Conservation (phyloP, 1,140 invertebrate genomes). For the Anastrepha obliqua region DNA sequence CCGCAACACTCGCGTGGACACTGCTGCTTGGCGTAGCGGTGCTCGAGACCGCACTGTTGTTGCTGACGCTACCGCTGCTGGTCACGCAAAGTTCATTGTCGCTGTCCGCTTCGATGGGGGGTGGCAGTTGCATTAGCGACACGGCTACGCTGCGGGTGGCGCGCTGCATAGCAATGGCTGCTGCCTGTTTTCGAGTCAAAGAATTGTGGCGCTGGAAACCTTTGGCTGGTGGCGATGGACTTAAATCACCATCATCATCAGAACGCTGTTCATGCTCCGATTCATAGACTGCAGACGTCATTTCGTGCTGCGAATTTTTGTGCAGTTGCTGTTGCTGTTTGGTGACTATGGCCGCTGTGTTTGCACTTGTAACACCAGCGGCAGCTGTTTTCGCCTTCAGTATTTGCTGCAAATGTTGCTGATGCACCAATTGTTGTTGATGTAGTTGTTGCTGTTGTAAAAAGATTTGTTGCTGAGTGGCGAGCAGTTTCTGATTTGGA, state of each 20-base stretch:
- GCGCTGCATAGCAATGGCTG: slow-evolving; percentile 75
- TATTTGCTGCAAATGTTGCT: slow-evolving; percentile 71
- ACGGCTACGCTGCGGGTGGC: slow-evolving; percentile 77
- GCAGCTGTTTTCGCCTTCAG: slow-evolving; percentile 70
- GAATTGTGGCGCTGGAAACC: slow-evolving; percentile 78
- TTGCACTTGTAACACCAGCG: slow-evolving; percentile 63
- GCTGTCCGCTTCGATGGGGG: slow-evolving; percentile 84
- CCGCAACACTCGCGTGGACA: neutral
- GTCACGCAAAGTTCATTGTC: slow-evolving; percentile 76
- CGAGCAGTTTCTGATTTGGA: slow-evolving; percentile 68
- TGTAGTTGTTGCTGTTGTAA: slow-evolving; percentile 67
- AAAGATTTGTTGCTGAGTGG: slow-evolving; percentile 66
- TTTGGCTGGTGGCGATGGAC: slow-evolving; percentile 73
- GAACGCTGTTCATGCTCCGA: slow-evolving; percentile 72
- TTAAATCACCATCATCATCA: slow-evolving; percentile 72
- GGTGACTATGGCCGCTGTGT: slow-evolving; percentile 68
- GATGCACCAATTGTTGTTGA: slow-evolving; percentile 70
- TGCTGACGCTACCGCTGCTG: slow-evolving; percentile 65
- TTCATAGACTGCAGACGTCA: slow-evolving; percentile 59
- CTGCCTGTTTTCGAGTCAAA: slow-evolving; percentile 77
- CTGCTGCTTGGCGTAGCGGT: neutral
- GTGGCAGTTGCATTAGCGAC: slow-evolving; percentile 86
- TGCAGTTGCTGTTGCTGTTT: slow-evolving; percentile 69
- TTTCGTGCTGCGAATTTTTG: slow-evolving; percentile 54
- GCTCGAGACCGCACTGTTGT: slow-evolving; percentile 61